Evolutionary conservation across 2,113 vertebrate species (phyloP), one percentile per base, ranked within the genome.

Genomic region (Rostratula benghalensis): DNA sequence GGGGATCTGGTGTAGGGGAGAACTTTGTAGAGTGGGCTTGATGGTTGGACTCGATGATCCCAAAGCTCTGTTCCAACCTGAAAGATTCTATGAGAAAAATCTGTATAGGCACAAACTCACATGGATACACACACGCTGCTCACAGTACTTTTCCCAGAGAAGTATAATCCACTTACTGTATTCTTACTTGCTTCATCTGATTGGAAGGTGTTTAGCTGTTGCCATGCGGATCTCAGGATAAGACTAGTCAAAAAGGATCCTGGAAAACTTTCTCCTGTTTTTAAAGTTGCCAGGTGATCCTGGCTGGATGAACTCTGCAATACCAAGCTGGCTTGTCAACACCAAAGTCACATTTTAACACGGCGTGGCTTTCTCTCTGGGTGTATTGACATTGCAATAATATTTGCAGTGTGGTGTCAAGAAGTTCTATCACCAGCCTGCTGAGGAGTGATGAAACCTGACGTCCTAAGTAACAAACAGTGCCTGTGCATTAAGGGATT

Each of bases 401-500:
- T 95, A 87, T 95, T 97, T 94, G 92, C 81, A 79, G 92, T 23
- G 81, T 50, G 59, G 78, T 96, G 96, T 95, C 93, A 96, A 89
- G 95, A 89, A 94, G 95, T 94, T 96, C 92, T 94, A 76, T 94
- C 91, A 80, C 83, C 81, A 65, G 70, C 0, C 0, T 69, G 81
- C 91, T 87, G 94, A 95, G 78, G 83, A 77, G 91, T 1, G 46
- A 94, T 95, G 96, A 97, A 96, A 97, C 93, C 83, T 87, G 93
- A 94, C 46, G 17, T 91, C 92, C 94, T 79, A 59, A 91, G 91
- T 96, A 96, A 96, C 91, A 93, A 95, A 94, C 91, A 94, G 83
- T 89, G 89, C 93, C 91, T 94, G 53, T 92, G 87, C 95, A 89
- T 96, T 96, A 95, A 95, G 63, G 86, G 95, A 96, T 97, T 97